Evolutionary conservation across 2,888 invertebrate genomes (phyloP), one percentile per base, ranked within the genome.

Genomic region (Rhyacophila evoluta): DNA sequence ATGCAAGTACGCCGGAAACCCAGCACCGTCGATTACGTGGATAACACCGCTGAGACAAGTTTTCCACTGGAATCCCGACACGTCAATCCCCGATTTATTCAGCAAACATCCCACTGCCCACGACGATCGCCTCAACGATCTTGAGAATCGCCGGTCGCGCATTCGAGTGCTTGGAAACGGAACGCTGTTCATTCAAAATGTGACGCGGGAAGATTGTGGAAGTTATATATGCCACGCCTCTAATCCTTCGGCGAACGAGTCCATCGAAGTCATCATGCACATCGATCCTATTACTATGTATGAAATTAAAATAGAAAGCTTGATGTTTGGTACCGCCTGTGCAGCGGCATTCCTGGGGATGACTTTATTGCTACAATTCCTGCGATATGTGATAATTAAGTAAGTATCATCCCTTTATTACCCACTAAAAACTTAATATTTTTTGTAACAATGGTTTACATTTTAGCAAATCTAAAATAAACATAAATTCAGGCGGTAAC

Each of bases 201-300:
- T 95, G 79, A 92, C 93, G 41, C 91, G 95, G 83, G 92, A 93
- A 85, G 97, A 97, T 87, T 94, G 95, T 83, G 97, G 97, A 74
- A 89, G 92, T 29, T 98, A 98, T 88, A 92, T 93, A 81, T 98
- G 98, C 86, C 93, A 94, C 85, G 97, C 95, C 55, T 92, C 94
- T 84, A 97, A 97, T 88, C 93, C 95, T 12, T 91, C 95, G 82
- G 95, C 94, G 75, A 97, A 96, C 86, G 89, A 92, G 33, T 94
- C 96, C 1, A 92, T 92, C 69, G 92, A 93, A 84, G 93, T 97
- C 37, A 85, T 94, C 73, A 89, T 97, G 76, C 94, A 94, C 85
- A 94, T 98, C 85, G 96, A 97, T 87, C 97, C 97, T 15, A 92
- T 94, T 84, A 94, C 95, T 79, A 94, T 97, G 89, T 93, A 94